Percentiles rank a stretch among this genome's conserved stretches.
Evolutionary conservation across 92 coral and sea anemone species (phyloP).

Genomic region (Epizoanthus scotinus): DNA sequence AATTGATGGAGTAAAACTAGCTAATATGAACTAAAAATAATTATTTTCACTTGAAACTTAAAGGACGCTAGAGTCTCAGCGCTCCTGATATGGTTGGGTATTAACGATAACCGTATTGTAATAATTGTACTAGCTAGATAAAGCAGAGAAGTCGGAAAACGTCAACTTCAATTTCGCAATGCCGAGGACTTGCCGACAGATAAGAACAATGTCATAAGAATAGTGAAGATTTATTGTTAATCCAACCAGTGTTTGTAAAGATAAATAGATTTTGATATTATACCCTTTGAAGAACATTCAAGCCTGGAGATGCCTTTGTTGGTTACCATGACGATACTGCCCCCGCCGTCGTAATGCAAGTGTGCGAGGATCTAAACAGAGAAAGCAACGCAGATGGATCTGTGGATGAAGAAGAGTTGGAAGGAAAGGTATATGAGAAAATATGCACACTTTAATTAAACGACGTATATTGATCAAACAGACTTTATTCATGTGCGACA

Average conservation of each 20-base stretch:
- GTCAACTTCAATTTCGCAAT: too few relatives aligned
- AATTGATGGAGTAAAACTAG: too few relatives aligned
- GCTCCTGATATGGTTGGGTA: too few relatives aligned
- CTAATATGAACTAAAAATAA: too few relatives aligned
- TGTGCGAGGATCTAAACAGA: slow-evolving; percentile 50
- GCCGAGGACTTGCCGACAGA: too few relatives aligned
- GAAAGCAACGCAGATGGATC: slow-evolving; percentile 21
- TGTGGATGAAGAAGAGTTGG: slow-evolving; percentile 22
- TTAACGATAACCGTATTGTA: too few relatives aligned
- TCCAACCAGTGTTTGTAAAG: not conserved
- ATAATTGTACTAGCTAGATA: too few relatives aligned
- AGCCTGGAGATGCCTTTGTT: slow-evolving; percentile 77
- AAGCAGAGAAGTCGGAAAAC: too few relatives aligned
- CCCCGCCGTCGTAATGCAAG: slow-evolving; percentile 79
- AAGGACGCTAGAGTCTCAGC: too few relatives aligned
- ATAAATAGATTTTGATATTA: not conserved
- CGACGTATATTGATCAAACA: too few relatives aligned
- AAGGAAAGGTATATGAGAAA: slow-evolving; percentile 14
- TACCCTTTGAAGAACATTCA: slow-evolving; percentile 38
- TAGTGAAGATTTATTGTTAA: not conserved
- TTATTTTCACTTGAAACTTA: too few relatives aligned
- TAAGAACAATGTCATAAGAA: too few relatives aligned
- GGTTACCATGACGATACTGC: slow-evolving; percentile 86
- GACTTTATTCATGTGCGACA: not conserved
- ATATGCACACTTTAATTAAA: not conserved